Evolutionary conservation across 2,113 vertebrate genomes (phyloP).

Genomic region (Murina feae): DNA sequence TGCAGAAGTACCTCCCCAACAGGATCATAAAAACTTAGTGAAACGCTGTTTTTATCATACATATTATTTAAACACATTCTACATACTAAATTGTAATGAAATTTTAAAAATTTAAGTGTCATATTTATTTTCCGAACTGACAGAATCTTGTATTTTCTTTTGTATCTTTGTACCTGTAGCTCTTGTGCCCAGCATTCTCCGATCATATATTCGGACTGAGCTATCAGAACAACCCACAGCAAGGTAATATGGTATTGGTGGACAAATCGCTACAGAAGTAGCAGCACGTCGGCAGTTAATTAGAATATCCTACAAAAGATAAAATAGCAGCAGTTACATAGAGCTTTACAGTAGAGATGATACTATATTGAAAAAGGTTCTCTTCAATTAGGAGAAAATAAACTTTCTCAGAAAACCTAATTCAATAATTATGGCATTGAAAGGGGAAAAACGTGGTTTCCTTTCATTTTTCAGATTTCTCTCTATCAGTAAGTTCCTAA

Average conservation of each 20-base stretch:
- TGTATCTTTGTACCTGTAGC: constrained; percentile 86
- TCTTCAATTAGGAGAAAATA: constrained; percentile 8
- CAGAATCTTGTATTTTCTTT: neutral
- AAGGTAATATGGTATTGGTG: constrained; percentile 94
- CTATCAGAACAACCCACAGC: constrained; percentile 98
- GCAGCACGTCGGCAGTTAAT: constrained; percentile 97
- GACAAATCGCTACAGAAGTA: constrained; percentile 96
- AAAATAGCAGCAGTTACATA: constrained; percentile 39
- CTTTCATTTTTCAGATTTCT: neutral
- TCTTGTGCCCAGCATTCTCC: constrained; percentile 96
- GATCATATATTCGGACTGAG: constrained; percentile 97
- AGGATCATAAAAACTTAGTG: neutral
- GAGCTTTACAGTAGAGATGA: neutral
- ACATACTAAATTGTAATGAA: neutral
- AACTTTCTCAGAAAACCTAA: neutral
- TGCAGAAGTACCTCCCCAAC: neutral
- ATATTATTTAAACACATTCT: neutral
- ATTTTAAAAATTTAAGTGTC: neutral
- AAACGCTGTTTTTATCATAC: constrained; percentile 12
- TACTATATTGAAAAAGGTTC: neutral
- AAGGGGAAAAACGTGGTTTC: neutral
- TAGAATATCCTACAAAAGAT: constrained; percentile 91
- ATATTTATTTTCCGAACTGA: neutral
- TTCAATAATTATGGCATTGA: neutral
- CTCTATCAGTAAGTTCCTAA: neutral